These are phyloP conservation scores for Chrysolina americana DNA, from an alignment of 2,888 invertebrate species.

Conservation along the genomic window DNA sequence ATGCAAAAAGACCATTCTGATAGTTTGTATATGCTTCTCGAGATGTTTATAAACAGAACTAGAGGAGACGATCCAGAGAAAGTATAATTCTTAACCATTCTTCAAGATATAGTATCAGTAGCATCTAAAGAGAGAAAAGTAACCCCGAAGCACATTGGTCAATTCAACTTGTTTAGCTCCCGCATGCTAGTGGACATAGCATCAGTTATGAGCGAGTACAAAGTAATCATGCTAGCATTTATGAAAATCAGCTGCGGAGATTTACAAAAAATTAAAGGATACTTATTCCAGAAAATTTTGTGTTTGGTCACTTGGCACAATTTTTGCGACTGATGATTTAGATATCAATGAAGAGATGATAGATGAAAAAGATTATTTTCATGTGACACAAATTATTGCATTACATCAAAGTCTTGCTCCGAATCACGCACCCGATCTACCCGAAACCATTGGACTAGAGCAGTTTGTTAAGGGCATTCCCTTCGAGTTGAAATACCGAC, in stretches of 20 bases:
- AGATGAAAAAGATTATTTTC: background rate
- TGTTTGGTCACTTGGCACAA: slow-evolving; percentile 8
- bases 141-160: background rate
- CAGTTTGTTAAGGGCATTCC: background rate
- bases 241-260: background rate
- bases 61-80: background rate
- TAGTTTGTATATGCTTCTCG: background rate
- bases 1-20: background rate
- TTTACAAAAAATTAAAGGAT: background rate
- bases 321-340: background rate
- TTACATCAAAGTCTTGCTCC: background rate
- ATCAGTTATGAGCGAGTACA: background rate
- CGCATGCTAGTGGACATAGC: background rate
- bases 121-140: background rate
- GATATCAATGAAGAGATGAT: background rate
- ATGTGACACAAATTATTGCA: background rate
- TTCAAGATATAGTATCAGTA: background rate
- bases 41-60: background rate
- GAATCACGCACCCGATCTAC: background rate
- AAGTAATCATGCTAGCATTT: background rate
- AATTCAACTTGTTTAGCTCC: background rate
- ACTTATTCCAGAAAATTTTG: background rate
- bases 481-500: background rate
- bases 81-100: background rate
- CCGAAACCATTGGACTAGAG: background rate